Evolutionary conservation across 1,140 invertebrate species (phyloP).

Genomic region (Aphelinus atriplicis): DNA sequence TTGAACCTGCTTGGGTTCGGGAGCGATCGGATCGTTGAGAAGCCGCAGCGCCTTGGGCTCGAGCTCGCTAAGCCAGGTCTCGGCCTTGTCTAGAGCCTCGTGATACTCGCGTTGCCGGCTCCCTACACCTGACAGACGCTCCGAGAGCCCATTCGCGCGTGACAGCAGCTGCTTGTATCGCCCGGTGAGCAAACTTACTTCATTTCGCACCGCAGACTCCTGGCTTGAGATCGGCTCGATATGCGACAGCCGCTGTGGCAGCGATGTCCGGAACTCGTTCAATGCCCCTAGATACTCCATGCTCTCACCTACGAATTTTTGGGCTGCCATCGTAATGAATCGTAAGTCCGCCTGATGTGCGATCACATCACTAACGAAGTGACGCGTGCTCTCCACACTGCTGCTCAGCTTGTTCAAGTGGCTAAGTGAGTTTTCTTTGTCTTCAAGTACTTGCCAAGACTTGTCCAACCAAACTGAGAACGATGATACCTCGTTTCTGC

Average conservation of each 20-base stretch:
- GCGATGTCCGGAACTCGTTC: slow-evolving; percentile 84
- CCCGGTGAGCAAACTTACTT: slow-evolving; percentile 76
- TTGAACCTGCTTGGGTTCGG: slow-evolving; percentile 87
- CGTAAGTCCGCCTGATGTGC: slow-evolving; percentile 93
- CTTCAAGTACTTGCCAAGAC: slow-evolving; percentile 81
- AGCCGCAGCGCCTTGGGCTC: slow-evolving; percentile 81
- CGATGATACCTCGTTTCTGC: slow-evolving; percentile 78
- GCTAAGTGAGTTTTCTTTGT: slow-evolving; percentile 85
- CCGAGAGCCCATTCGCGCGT: slow-evolving; percentile 84
- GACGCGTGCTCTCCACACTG: slow-evolving; percentile 79
- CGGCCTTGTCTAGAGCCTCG: slow-evolving; percentile 85
- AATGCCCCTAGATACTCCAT: slow-evolving; percentile 85
- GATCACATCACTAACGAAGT: slow-evolving; percentile 94
- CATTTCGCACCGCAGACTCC: slow-evolving; percentile 76
- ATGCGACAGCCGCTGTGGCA: slow-evolving; percentile 82
- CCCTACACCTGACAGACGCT: slow-evolving; percentile 79
- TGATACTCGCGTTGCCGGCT: slow-evolving; percentile 83
- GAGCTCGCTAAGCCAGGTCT: slow-evolving; percentile 82
- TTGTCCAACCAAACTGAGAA: slow-evolving; percentile 88
- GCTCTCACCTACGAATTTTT: slow-evolving; percentile 94
- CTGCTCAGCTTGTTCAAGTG: slow-evolving; percentile 79
- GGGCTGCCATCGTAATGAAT: slow-evolving; percentile 93
- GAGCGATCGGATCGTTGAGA: slow-evolving; percentile 83
- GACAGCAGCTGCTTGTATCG: slow-evolving; percentile 81
- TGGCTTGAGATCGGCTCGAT: slow-evolving; percentile 74